Evolutionary conservation across 2,797 vertebrate genomes (phyloP), one percentile per base, ranked within the genome.

Genomic region (Chloroceryle inda): DNA sequence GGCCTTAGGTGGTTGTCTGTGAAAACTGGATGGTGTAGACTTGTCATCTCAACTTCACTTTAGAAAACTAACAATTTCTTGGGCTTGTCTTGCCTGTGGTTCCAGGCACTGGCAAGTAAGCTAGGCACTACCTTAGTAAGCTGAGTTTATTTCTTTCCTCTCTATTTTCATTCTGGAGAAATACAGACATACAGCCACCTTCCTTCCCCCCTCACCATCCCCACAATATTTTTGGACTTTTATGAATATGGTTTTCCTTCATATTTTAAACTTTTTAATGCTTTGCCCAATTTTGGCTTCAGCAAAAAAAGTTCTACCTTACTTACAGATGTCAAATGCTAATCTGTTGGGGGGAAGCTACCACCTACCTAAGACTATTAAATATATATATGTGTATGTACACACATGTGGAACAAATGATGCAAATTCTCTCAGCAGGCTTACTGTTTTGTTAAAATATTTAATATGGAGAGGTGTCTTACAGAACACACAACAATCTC

Each of bases 391-490:
- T 20, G 11, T 27, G 4, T 74, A 16, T 15, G 9, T 17, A 7
- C 37, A 18, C 11, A 47, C 2, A 20, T 22, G 19, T 33, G 18
- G 8, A 88, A 11, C 6, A 77, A 64, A 21, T 18, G 0, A 2
- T 26, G 27, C 15, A 74, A 40, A 59, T 74, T 59, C 19, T 50
- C 52, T 72, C 45, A 80, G 35, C 26, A 82, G 74, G 17, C 71
- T 76, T 83, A 44, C 37, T n/a, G 6, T 35, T 92, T 56, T 29
- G 8, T 62, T 26, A 33, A 66, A 89, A 45, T 33, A 3, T 55
- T 79, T 50, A 56, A 11, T 16, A 11, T 14, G 44, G 52, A 85
- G 47, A 86, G 4, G 8, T 14, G 16, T 56, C 44, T 77, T 61
- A 45, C 53, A 81, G 85, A 84, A 44, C 49, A 73, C 47, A 47